A percentile compares a stretch with the other conserved stretches of the same genome.
phyloP scores from a whole-genome alignment of 2,888 invertebrate species.

The Acronicta alni region DNA sequence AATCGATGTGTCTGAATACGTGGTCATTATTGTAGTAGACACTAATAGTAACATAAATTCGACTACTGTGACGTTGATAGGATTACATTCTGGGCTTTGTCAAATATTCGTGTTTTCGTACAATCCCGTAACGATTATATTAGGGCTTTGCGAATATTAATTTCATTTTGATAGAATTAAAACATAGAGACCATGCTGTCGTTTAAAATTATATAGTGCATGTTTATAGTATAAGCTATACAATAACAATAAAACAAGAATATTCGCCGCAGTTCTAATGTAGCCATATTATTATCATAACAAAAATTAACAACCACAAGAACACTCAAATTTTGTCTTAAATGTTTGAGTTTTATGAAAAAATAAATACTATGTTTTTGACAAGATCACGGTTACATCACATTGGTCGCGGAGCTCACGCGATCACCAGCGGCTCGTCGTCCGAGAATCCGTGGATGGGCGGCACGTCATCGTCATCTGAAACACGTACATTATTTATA shows the following conservation, averaged over 20 bases:
- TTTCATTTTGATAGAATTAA: too few relatives aligned
- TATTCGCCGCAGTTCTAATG: neutral
- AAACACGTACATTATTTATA: conserved; percentile 19
- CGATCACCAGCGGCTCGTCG: conserved; percentile 97
- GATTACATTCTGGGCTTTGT: neutral
- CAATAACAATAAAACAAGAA: neutral
- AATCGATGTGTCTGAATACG: conserved; percentile 20
- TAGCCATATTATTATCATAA: conserved; percentile 1
- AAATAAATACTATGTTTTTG: conserved; percentile 75
- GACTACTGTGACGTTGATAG: conserved; percentile 28
- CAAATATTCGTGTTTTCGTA: neutral
- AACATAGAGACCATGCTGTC: too few relatives aligned
- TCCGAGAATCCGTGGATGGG: conserved; percentile 97
- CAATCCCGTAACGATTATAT: too few relatives aligned
- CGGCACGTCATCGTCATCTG: conserved; percentile 96
- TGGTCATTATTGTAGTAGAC: conserved; percentile 14
- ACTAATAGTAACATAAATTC: conserved; percentile 27
- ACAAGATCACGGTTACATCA: conserved; percentile 79
- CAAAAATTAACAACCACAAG: conserved; percentile 35
- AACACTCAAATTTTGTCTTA: conserved; percentile 29
- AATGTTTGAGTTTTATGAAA: conserved; percentile 48
- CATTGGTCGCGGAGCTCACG: conserved; percentile 85
- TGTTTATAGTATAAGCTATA: too few relatives aligned
- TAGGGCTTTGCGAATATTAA: too few relatives aligned
- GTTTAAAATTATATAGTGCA: too few relatives aligned